Conservation (phyloP, 92 coral and sea anemone species). For the Epizoanthus scotinus region DNA sequence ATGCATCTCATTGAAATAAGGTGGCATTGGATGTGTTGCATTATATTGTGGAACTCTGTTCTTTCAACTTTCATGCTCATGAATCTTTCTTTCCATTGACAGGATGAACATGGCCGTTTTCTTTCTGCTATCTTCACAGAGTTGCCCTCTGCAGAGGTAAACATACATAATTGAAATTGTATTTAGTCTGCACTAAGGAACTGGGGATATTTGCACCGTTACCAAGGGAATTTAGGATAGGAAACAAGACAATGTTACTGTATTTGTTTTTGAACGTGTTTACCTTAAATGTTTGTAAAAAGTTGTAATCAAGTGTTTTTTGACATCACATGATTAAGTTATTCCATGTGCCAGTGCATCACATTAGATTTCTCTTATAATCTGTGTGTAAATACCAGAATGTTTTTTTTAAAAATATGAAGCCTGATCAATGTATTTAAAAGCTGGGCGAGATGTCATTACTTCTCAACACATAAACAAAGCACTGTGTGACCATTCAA, state of each 20-base stretch:
- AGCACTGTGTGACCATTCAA: too few relatives aligned
- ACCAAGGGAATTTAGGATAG: too few relatives aligned
- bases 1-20: too few relatives aligned
- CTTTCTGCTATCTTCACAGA: constrained; percentile 95
- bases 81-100: constrained; percentile 3
- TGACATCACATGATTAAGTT: too few relatives aligned
- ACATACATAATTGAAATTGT: background rate
- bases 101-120: constrained; percentile 96
- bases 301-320: too few relatives aligned
- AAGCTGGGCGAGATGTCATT: too few relatives aligned
- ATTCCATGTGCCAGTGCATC: background rate
- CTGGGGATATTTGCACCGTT: too few relatives aligned
- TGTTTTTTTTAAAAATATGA: too few relatives aligned
- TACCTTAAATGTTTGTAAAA: background rate
- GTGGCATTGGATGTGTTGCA: background rate
- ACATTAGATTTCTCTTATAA: background rate
- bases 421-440: too few relatives aligned
- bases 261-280: background rate
- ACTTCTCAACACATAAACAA: too few relatives aligned
- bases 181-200: too few relatives aligned
- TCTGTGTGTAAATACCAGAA: background rate
- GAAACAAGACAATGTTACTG: too few relatives aligned
- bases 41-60: background rate
- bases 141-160: constrained; percentile 91
- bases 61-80: background rate